Percentiles rank a stretch among this genome's conserved stretches.
These are phyloP conservation scores for Calameuta filiformis DNA, from an alignment of 2,888 invertebrate species.

Conservation along the genomic window DNA sequence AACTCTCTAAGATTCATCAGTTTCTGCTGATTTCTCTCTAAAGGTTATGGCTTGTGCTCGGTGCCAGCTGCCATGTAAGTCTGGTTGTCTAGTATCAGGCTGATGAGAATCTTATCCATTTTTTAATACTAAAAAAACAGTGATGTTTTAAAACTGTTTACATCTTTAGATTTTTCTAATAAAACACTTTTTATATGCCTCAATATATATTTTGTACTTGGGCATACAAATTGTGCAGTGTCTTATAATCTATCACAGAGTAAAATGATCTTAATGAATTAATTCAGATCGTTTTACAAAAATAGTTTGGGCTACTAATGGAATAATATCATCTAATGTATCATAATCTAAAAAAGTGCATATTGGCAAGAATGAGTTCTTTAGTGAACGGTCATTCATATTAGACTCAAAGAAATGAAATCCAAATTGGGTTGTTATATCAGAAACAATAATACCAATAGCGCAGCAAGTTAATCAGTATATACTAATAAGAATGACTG, in stretches of 20 bases:
- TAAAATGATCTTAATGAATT: background rate
- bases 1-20: background rate
- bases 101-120: background rate
- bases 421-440: background rate
- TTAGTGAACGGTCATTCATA: background rate
- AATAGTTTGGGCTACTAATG: background rate
- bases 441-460: background rate
- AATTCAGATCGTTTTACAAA: background rate
- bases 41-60: background rate
- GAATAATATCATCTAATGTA: background rate
- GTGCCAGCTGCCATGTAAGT: background rate
- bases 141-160: constrained; percentile 2
- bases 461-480: background rate
- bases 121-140: constrained; percentile 5
- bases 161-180: constrained; percentile 10
- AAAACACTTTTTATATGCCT: constrained; percentile 5
- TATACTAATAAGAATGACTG: background rate
- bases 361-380: background rate
- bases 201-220: background rate
- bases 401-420: background rate
- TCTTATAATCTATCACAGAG: background rate
- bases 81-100: background rate
- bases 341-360: background rate
- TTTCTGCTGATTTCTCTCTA: background rate
- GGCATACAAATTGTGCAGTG: background rate